Evolutionary conservation across 2,888 invertebrate species (phyloP), one percentile per base, ranked within the genome.

Genomic region (Lepas anatifera): DNA sequence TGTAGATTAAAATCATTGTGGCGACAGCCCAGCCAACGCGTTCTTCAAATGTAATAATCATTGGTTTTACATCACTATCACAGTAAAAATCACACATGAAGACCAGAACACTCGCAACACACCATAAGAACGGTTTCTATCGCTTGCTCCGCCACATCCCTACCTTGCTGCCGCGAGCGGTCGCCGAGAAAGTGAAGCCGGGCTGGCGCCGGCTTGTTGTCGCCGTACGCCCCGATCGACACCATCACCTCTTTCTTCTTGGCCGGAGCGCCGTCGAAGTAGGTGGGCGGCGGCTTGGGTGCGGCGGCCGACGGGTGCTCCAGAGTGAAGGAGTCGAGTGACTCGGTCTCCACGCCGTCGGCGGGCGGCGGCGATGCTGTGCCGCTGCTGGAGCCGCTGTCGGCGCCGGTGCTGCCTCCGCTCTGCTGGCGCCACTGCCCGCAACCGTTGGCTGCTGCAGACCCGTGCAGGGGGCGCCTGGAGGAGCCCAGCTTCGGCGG

Each of bases 251-350:
- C 37, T 25, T 13, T 22, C 10, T 64, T 35, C n/a, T n/a, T 35
- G n/a, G n/a, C n/a, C 39, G 64, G 64, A 22, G 64, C 37, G 37
- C 39, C 37, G 35, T 64, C 64, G 25, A 89, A 89, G 77, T 89
- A 89, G 68, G 85, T 86, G 37, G 85, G 82, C 25, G 89, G 89
- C 13, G 88, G 89, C 76, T 85, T 86, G 58, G 87, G 87, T 71
- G 81, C 82, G 35, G 83, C 80, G 71, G 83, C 84, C 7, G 83
- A 81, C 35, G 87, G 86, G 77, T 87, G 86, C 74, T 86, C 87
- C 74, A 89, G 78, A 77, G 86, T 87, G 79, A 87, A 89, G 8
- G 89, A 89, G 78, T 89, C 89, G 75, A 89, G 80, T 32, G 89
- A 89, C 76, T 89, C 87, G 83, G 89, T 84, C 79, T 89, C 89